Conservation (phyloP, 92 coral and sea anemone species). For the Epizoanthus rinbou region DNA sequence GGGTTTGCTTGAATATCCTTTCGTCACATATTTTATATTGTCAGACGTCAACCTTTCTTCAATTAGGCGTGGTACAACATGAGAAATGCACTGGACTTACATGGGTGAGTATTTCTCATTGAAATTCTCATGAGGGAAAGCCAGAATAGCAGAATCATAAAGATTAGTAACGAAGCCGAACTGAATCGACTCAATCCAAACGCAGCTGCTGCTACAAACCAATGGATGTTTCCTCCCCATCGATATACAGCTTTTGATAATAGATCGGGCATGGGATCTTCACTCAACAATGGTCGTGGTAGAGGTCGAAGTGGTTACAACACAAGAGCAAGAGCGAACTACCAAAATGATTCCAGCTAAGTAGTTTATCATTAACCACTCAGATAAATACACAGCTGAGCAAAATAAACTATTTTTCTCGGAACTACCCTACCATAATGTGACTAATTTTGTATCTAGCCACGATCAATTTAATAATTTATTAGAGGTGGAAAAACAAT, state of each 20-base stretch:
- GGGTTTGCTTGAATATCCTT: too few species aligned
- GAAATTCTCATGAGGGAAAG: conserved; percentile 16
- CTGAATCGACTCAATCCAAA: conserved; percentile 1
- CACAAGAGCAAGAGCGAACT: background rate
- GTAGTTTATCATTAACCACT: background rate
- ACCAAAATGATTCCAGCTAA: too few species aligned
- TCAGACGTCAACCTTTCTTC: too few species aligned
- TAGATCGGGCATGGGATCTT: background rate
- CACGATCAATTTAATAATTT: conserved; percentile 10
- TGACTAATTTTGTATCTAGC: background rate
- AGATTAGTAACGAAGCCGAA: conserved; percentile 14
- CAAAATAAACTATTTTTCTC: conserved; percentile 1
- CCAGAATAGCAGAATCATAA: conserved; percentile 2
- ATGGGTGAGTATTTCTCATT: too few species aligned
- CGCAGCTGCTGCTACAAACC: conserved; percentile 15
- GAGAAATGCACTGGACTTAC: too few species aligned
- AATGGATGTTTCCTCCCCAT: background rate
- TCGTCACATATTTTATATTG: too few species aligned
- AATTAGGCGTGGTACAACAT: too few species aligned
- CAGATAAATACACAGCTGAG: background rate
- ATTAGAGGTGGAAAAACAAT: background rate
- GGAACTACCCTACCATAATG: conserved; percentile 10
- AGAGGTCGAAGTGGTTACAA: conserved; percentile 7
- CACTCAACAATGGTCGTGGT: background rate
- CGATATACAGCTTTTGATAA: background rate